Conservation (phyloP, 2,797 vertebrate species). For the Chrysocyon brachyurus region DNA sequence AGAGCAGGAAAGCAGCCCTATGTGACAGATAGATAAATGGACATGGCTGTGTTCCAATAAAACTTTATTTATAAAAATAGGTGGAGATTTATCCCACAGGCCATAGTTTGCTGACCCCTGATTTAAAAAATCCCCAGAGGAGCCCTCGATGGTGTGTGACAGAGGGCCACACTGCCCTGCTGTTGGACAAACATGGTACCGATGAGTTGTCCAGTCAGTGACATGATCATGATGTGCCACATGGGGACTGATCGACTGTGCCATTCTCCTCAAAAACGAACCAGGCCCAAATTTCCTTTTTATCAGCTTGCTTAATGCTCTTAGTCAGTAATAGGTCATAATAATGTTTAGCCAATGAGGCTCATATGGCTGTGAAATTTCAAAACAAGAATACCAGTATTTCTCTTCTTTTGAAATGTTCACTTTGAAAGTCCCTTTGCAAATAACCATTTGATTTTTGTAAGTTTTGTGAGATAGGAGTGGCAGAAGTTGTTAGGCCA, state of each 20-base stretch:
- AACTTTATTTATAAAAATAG: constrained; percentile 24
- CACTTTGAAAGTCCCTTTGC: background rate
- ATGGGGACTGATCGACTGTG: background rate
- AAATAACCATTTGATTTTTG: background rate
- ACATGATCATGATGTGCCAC: background rate
- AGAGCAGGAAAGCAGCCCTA: background rate
- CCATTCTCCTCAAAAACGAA: background rate
- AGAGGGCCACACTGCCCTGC: background rate
- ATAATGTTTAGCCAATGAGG: background rate
- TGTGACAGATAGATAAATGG: background rate
- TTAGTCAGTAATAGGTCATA: background rate
- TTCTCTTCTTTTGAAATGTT: background rate
- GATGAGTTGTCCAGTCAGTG: background rate
- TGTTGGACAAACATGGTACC: accelerated
- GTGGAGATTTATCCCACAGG: background rate
- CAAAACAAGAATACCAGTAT: background rate
- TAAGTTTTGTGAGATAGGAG: background rate
- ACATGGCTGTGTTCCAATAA: background rate
- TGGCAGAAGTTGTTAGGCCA: background rate
- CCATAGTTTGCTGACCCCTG: background rate
- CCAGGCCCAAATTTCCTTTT: background rate
- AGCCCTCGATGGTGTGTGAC: background rate
- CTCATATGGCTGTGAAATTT: background rate
- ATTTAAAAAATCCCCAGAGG: background rate
- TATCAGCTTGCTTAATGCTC: background rate